A percentile compares a stretch with the other conserved stretches of the same genome.
phyloP scores from a whole-genome alignment of 2,113 vertebrate species.

The Hydrolagus affinis region DNA sequence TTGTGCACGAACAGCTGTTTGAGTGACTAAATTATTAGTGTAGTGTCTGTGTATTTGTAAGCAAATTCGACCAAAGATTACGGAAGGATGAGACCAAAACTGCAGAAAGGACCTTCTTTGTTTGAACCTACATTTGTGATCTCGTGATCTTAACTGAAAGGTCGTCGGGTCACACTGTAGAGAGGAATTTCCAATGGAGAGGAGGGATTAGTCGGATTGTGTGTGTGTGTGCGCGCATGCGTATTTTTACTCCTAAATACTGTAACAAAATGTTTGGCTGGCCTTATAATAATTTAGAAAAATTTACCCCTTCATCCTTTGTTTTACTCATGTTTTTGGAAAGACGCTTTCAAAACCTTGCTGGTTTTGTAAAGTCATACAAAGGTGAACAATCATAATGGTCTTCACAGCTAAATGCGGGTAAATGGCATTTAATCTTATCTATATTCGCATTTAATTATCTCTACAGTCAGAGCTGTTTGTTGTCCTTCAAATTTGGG shows the following conservation, averaged over 20 bases:
- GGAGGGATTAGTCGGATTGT: not conserved
- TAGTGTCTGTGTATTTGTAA: too few relatives aligned
- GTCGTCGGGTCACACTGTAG: not conserved
- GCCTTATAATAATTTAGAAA: not conserved
- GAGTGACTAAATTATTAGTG: too few relatives aligned
- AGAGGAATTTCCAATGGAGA: not conserved
- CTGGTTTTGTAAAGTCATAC: not conserved
- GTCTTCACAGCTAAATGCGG: not conserved
- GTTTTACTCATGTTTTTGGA: not conserved
- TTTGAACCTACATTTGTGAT: not conserved
- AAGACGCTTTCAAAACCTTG: not conserved
- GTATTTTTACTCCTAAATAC: too few relatives aligned
- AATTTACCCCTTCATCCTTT: conserved; percentile 5
- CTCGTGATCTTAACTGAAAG: not conserved
- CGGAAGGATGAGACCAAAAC: not conserved
- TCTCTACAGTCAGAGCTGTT: not conserved
- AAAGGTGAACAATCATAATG: not conserved
- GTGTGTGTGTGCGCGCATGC: not conserved
- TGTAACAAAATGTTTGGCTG: not conserved
- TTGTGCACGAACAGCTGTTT: too few relatives aligned
- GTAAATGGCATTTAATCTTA: not conserved
- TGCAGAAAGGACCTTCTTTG: too few relatives aligned
- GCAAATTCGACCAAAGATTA: not conserved
- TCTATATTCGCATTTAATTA: not conserved
- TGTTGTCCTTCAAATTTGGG: not conserved